Evolutionary conservation across 2,888 invertebrate genomes (phyloP), one percentile per base, ranked within the genome.

Genomic region (Sussaba pulchella): DNA sequence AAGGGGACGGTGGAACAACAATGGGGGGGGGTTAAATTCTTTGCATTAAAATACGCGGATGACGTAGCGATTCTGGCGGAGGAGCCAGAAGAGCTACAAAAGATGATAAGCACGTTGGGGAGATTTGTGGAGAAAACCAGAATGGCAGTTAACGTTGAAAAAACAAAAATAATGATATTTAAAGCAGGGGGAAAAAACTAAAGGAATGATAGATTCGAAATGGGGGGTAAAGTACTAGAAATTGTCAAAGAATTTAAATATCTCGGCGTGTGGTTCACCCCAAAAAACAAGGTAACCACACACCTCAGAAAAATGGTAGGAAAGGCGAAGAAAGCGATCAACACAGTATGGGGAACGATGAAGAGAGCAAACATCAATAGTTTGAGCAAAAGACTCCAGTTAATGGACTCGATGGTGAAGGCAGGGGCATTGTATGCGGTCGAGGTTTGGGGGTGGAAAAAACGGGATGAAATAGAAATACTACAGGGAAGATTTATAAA

Each of bases 21-120:
- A 69, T 78, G 6, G 2, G 69, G 78, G 3, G 67, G 50, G 12
- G 41, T 10, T 1, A 67, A 67, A 21, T 17, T 80, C 5, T 67
- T 63, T 12, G 76, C 72, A 0, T 50, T 76, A 26, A 80, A 76
- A 45, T 80, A 72, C 17, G 75, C 79, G 26, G 71, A 80, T n/a
- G n/a, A n/a, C n/a, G n/a, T n/a, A n/a, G n/a, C n/a, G n/a, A n/a
- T n/a, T n/a, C n/a, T n/a, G n/a, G n/a, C n/a, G n/a, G n/a, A n/a
- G n/a, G n/a, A n/a, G n/a, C n/a, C n/a, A n/a, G n/a, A n/a, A n/a
- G n/a, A 45, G 4, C 5, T 80, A 19, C 3, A 24, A 10, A 59
- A 67, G 41, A 63, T 75, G 61, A 9, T 75, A 24, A 59, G 24
- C 9, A 26, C 45, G 14, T 19, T 69, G 26, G 67, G 69, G 47